Conservation (phyloP, 2,888 invertebrate genomes). For the Oligia latruncula region DNA sequence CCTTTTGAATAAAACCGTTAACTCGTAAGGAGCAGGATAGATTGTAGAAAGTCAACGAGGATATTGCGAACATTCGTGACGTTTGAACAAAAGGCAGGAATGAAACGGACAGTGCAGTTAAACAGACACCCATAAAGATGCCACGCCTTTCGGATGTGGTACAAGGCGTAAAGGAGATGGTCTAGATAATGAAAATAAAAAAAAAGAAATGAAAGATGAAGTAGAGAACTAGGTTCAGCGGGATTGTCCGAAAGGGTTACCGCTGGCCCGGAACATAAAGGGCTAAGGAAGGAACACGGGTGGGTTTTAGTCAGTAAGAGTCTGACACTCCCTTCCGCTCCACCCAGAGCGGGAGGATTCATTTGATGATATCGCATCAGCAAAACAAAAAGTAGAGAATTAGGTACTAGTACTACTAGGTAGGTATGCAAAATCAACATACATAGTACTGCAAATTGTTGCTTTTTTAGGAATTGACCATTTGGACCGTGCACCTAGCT, state of each 20-base stretch:
- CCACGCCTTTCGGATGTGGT: constrained; percentile 56
- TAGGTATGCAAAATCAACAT: background rate
- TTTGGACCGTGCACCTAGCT: background rate
- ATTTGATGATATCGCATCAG: too few species aligned
- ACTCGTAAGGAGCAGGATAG: background rate
- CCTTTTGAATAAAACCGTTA: background rate
- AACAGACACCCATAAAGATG: constrained; percentile 55
- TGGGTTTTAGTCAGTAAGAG: too few species aligned
- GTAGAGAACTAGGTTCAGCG: background rate
- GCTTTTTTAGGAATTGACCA: background rate
- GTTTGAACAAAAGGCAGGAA: constrained; percentile 46
- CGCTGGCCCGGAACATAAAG: too few species aligned
- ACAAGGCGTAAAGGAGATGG: constrained; percentile 4
- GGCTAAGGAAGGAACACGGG: too few species aligned
- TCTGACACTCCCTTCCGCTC: too few species aligned
- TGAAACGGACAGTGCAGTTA: constrained; percentile 57
- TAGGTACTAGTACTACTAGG: background rate
- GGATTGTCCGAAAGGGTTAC: too few species aligned
- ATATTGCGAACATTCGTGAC: constrained; percentile 43
- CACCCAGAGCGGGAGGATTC: too few species aligned
- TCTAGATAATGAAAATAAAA: background rate
- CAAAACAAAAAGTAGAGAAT: background rate
- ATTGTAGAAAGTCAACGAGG: constrained; percentile 42
- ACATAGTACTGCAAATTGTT: background rate
- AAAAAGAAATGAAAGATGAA: background rate